These are phyloP conservation scores for Stictonetta naevosa DNA, from an alignment of 2,113 vertebrate species.

Conservation along the genomic window DNA sequence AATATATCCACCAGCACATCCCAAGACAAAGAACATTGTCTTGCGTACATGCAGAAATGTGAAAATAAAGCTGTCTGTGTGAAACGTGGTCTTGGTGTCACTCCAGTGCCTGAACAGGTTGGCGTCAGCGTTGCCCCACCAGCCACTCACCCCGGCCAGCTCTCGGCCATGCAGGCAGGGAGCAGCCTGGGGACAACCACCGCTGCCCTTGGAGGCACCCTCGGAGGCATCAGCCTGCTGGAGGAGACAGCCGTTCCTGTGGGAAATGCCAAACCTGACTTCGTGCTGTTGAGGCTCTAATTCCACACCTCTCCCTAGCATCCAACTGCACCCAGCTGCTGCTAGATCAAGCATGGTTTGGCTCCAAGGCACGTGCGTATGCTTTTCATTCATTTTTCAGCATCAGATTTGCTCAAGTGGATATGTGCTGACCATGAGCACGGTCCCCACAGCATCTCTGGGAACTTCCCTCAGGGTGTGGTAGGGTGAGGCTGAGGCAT, in stretches of 20 bases:
- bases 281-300: background rate
- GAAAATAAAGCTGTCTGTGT: constrained; percentile 52
- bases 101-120: background rate
- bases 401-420: rapidly evolving
- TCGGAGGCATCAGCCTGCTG: background rate
- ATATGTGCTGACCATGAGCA: rapidly evolving
- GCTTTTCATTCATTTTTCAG: background rate
- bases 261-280: background rate
- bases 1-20: background rate
- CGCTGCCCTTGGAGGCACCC: background rate
- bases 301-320: rapidly evolving
- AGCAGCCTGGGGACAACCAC: background rate
- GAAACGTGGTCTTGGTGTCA: background rate
- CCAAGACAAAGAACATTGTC: background rate
- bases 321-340: background rate
- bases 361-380: rapidly evolving
- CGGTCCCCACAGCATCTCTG: background rate
- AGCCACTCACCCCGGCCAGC: rapidly evolving
- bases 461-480: rapidly evolving
- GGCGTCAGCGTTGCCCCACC: background rate
- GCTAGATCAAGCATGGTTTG: rapidly evolving
- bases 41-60: background rate
- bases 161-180: background rate
- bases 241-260: background rate
- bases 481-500: background rate